A percentile compares a stretch with the other conserved stretches of the same genome.
phyloP scores from a whole-genome alignment of 2,888 invertebrate species.

The Quadriops clusia region DNA sequence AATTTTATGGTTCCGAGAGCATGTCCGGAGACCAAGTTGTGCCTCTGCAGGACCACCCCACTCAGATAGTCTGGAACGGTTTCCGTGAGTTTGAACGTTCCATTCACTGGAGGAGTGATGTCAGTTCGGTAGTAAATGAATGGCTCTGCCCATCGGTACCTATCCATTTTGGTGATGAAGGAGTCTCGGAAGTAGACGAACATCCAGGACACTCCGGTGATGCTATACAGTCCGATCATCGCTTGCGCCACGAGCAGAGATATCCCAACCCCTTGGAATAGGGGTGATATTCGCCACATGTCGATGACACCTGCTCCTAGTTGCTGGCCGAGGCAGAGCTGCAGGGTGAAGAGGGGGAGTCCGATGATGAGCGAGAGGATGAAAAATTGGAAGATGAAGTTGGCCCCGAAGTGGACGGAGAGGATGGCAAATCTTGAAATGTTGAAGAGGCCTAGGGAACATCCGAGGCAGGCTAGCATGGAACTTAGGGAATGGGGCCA shows the following conservation, averaged over 20 bases:
- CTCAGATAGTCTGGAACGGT: slow-evolving; percentile 79
- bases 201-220: slow-evolving; percentile 84
- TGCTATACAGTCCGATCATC: slow-evolving; percentile 74
- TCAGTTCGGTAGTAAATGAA: slow-evolving; percentile 51
- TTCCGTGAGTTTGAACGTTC: slow-evolving; percentile 51
- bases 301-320: slow-evolving; percentile 75
- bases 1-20: slow-evolving; percentile 60
- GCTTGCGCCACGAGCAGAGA: slow-evolving; percentile 69
- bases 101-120: slow-evolving; percentile 25
- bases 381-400: slow-evolving; percentile 81
- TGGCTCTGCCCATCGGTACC: slow-evolving; percentile 72
- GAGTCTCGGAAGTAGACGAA: slow-evolving; percentile 80
- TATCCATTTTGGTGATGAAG: slow-evolving; percentile 67
- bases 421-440: slow-evolving; percentile 78
- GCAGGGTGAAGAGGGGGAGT: slow-evolving; percentile 73
- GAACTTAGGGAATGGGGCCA: slow-evolving; percentile 68
- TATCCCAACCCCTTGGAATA: slow-evolving; percentile 83
- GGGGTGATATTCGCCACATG: slow-evolving; percentile 88
- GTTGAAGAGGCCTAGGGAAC: slow-evolving; percentile 80
- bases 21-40: slow-evolving; percentile 30
- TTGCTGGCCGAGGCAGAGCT: slow-evolving; percentile 76
- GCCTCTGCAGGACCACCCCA: slow-evolving; percentile 66
- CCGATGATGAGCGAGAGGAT: slow-evolving; percentile 58
- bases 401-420: slow-evolving; percentile 78
- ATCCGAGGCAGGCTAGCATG: slow-evolving; percentile 69